Evolutionary conservation across 2,888 invertebrate species (phyloP).

Genomic region (Cordilura impudica): DNA sequence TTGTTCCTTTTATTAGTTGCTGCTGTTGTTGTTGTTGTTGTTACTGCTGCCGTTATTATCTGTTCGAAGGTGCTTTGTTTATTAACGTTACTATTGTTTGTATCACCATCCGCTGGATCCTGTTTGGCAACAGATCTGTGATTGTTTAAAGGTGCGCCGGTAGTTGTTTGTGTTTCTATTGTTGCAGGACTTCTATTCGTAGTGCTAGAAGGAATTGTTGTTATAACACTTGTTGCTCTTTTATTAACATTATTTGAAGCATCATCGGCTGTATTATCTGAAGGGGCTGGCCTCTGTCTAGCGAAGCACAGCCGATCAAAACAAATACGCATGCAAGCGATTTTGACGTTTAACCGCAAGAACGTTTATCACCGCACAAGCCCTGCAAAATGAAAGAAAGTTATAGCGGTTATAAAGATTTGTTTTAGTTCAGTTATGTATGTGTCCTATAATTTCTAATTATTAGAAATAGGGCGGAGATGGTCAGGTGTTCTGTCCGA

Average conservation of each 20-base stretch:
- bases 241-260: constrained; percentile 66
- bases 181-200: constrained; percentile 55
- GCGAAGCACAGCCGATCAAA: constrained; percentile 94
- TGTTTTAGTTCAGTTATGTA: not conserved
- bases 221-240: constrained; percentile 62
- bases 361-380: constrained; percentile 70
- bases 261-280: constrained; percentile 66
- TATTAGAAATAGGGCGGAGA: too few relatives aligned
- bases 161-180: constrained; percentile 41
- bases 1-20: not conserved
- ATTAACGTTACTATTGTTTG: constrained; percentile 43
- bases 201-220: constrained; percentile 55
- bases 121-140: constrained; percentile 57
- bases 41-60: not conserved
- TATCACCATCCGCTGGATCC: constrained; percentile 60
- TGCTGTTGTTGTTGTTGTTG: constrained; percentile 23
- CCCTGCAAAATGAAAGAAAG: constrained; percentile 69
- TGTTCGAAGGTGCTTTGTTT: constrained; percentile 27
- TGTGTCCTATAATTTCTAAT: constrained; percentile 14
- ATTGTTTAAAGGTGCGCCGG: constrained; percentile 37
- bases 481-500: too few relatives aligned
- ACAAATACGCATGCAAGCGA: constrained; percentile 94
- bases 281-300: constrained; percentile 86
- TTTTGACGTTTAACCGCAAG: constrained; percentile 75
- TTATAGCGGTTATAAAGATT: not conserved